Conservation (phyloP, 2,797 vertebrate species). For the Cossypha niveicapilla region DNA sequence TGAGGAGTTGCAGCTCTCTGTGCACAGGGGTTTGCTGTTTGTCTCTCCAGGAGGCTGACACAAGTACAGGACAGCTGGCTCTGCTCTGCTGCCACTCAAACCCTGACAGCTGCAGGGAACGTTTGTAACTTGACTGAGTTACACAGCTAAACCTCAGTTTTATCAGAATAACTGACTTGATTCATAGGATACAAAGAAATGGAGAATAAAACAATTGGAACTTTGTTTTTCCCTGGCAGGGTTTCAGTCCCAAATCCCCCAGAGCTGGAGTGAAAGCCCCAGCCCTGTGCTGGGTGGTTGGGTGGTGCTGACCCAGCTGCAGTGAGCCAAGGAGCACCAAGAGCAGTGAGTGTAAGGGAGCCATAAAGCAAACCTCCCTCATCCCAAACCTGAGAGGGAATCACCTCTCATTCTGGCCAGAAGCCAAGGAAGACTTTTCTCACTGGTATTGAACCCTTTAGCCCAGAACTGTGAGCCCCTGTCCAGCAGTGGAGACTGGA, state of each 20-base stretch:
- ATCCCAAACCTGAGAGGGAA: background rate
- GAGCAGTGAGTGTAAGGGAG: background rate
- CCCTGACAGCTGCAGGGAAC: background rate
- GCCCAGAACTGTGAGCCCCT: background rate
- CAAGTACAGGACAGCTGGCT: background rate
- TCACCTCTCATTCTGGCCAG: background rate
- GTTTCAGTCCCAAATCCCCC: background rate
- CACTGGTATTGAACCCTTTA: background rate
- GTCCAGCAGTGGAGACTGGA: background rate
- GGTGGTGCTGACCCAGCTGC: background rate
- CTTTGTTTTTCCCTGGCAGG: background rate
- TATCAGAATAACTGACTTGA: background rate
- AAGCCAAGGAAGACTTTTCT: background rate
- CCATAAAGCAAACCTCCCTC: background rate
- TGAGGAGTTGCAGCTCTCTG: background rate
- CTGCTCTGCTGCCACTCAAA: rapidly evolving
- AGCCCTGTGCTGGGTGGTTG: rapidly evolving
- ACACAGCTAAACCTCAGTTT: background rate
- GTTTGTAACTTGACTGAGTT: background rate
- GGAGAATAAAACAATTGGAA: background rate
- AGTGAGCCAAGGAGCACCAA: background rate
- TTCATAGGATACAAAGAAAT: background rate
- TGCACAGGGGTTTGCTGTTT: background rate
- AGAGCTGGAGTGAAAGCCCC: background rate
- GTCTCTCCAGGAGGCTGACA: background rate